Base-by-base conservation (phyloP, 2,113 vertebrate species). In the Nyctereutes procyonoides region DNA sequence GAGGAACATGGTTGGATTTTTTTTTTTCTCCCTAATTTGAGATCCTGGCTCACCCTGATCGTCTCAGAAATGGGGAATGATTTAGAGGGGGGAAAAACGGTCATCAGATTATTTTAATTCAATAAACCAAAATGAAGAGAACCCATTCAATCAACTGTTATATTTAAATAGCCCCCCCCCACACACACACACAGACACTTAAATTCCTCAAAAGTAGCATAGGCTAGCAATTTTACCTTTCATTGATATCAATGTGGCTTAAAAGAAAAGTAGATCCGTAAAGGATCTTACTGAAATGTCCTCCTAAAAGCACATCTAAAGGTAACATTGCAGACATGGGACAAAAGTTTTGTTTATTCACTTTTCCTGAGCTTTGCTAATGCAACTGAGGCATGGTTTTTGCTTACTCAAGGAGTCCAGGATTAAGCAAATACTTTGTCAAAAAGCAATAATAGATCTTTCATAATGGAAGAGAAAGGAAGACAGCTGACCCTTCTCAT, bases 341-440 rank as follows among this genome's bases (percentile, higher is more conserved):
- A 1, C 22, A 6, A 20, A 71, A 89, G 14, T 94, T 88, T n/a
- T 60, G 16, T 55, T 63, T 24, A 35, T 77, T 58, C 58, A 1
- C 20, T 83, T 95, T 81, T 81, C 43, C 55, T 71, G 56, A 65
- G n/a, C 51, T 43, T 51, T 55, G 56, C 76, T 53, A 14, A 88
- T 89, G 62, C 53, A 38, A 15, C 62, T 22, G 14, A 28, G 56
- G 4, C 28, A 26, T 62, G 16, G 58, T 17, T 67, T 84, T 76
- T 93, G 93, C 93, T 93, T 80, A 80, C 77, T 94, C 53, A 69
- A 55, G 82, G 51, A 53, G 55, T 24, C 5, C 24, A 58, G 65
- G n/a, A 43, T 67, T 76, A 62, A 96, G 88, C 92, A 90, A 86
- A 79, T 38, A 71, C 28, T 69, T 65, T 32, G n/a, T 90, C 81